These are phyloP conservation scores for Xylota sylvarum DNA, from an alignment of 2,888 invertebrate species.

Conservation along the genomic window DNA sequence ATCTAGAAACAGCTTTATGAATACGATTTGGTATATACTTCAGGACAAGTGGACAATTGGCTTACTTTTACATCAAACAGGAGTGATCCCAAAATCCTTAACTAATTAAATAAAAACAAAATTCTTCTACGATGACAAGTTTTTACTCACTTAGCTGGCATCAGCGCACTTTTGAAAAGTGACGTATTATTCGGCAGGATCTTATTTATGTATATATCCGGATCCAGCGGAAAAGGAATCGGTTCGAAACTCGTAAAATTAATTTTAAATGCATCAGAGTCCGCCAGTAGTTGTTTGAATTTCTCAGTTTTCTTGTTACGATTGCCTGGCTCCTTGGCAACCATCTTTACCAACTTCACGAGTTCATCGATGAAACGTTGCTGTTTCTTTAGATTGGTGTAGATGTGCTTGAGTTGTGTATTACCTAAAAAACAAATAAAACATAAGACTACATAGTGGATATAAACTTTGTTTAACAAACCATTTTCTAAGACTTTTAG, in stretches of 20 bases:
- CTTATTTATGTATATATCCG: slow-evolving; percentile 94
- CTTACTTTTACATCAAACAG: too few relatives aligned
- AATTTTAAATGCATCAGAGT: slow-evolving; percentile 92
- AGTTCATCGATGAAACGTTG: slow-evolving; percentile 96
- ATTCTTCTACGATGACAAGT: background rate
- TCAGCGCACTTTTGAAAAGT: slow-evolving; percentile 97
- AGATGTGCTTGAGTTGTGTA: slow-evolving; percentile 90
- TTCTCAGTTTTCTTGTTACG: slow-evolving; percentile 96
- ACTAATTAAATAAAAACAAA: background rate
- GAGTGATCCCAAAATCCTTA: background rate
- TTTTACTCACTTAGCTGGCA: slow-evolving; percentile 91
- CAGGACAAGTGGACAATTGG: too few relatives aligned
- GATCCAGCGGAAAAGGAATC: slow-evolving; percentile 97
- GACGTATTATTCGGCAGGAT: slow-evolving; percentile 95
- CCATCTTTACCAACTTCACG: slow-evolving; percentile 93
- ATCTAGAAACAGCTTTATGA: too few relatives aligned
- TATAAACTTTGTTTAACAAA: slow-evolving; percentile 76
- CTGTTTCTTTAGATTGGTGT: slow-evolving; percentile 92
- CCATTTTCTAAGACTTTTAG: slow-evolving; percentile 90
- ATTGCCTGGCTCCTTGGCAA: slow-evolving; percentile 96
- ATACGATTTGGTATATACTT: too few relatives aligned
- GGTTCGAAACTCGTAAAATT: slow-evolving; percentile 96
- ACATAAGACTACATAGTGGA: background rate
- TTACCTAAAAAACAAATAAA: slow-evolving; percentile 85
- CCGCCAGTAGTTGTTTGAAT: slow-evolving; percentile 92